Evolutionary conservation across 2,888 invertebrate species (phyloP).

Genomic region (Chymomyza fuscimana): DNA sequence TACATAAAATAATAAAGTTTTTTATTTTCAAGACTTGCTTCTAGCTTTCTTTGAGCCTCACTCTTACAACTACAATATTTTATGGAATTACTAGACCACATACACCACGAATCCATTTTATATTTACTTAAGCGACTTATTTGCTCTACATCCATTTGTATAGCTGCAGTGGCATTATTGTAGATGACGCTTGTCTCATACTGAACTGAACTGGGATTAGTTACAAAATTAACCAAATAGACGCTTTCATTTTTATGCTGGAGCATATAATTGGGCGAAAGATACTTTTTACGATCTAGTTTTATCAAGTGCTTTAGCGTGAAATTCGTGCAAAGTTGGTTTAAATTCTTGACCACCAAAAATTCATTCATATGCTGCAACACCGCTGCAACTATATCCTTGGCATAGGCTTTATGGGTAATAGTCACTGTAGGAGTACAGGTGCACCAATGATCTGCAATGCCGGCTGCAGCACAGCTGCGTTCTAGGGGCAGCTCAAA

Average conservation of each 20-base stretch:
- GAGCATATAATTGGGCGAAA: not conserved
- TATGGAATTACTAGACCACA: constrained; percentile 79
- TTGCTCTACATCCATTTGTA: constrained; percentile 74
- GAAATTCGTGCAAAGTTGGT: constrained; percentile 18
- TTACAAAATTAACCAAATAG: constrained; percentile 21
- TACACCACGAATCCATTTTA: constrained; percentile 80
- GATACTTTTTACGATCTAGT: constrained; percentile 18
- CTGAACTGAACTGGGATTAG: constrained; percentile 3
- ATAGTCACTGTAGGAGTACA: constrained; percentile 80
- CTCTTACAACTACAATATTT: constrained; percentile 81
- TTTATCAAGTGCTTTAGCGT: not conserved
- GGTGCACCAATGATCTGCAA: constrained; percentile 52
- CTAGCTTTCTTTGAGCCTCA: not conserved
- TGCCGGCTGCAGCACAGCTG: constrained; percentile 50
- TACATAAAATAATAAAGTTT: no score
- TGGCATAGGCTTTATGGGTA: not conserved
- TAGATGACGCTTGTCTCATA: constrained; percentile 39
- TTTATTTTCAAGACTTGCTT: no score
- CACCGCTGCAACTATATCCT: constrained; percentile 12
- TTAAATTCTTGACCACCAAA: constrained; percentile 8
- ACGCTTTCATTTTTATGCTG: constrained; percentile 13
- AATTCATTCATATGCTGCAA: constrained; percentile 31
- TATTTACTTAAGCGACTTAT: constrained; percentile 82
- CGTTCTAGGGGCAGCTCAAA: constrained; percentile 79
- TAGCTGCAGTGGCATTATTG: constrained; percentile 16